Conservation (phyloP, 2,113 vertebrate genomes). For the Equus przewalskii region DNA sequence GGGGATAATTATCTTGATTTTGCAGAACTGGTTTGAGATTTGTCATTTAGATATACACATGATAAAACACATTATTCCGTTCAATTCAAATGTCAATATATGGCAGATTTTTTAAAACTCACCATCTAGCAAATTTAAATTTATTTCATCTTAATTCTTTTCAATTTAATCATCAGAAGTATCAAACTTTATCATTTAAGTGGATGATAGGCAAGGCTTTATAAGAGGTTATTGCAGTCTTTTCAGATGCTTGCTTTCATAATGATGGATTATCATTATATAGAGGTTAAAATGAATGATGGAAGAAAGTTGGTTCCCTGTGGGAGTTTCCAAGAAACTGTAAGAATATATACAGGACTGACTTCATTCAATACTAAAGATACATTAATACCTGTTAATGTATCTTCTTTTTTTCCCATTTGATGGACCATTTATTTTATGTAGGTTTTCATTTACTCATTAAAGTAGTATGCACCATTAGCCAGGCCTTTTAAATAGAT, state of each 20-base stretch:
- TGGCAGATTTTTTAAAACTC: conserved; percentile 50
- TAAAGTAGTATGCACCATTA: conserved; percentile 59
- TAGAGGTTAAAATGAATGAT: conserved; percentile 65
- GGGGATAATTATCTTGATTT: conserved; percentile 60
- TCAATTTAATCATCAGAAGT: conserved; percentile 47
- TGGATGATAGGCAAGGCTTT: conserved; percentile 50
- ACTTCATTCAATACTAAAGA: conserved; percentile 21
- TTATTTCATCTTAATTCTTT: conserved; percentile 70
- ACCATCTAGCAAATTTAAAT: conserved; percentile 67
- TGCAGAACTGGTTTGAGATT: conserved; percentile 38
- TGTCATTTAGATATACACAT: conserved; percentile 61
- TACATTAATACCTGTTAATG: conserved; percentile 64
- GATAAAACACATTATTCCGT: conserved; percentile 46
- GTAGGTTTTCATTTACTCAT: conserved; percentile 71
- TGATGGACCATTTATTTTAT: conserved; percentile 61
- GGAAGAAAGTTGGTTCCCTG: conserved; percentile 35
- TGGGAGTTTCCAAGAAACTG: conserved; percentile 63
- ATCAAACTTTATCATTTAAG: conserved; percentile 73
- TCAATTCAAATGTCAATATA: conserved; percentile 49
- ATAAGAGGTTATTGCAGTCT: conserved; percentile 47
- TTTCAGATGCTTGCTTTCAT: conserved; percentile 72
- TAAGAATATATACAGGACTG: neutral
- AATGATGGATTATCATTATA: conserved; percentile 67
- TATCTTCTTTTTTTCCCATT: conserved; percentile 52
- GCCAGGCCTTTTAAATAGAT: conserved; percentile 49